A percentile compares a stretch with the other conserved stretches of the same genome.
phyloP scores from a whole-genome alignment of 2,888 invertebrate genomes.

The Diarsia mendica region DNA sequence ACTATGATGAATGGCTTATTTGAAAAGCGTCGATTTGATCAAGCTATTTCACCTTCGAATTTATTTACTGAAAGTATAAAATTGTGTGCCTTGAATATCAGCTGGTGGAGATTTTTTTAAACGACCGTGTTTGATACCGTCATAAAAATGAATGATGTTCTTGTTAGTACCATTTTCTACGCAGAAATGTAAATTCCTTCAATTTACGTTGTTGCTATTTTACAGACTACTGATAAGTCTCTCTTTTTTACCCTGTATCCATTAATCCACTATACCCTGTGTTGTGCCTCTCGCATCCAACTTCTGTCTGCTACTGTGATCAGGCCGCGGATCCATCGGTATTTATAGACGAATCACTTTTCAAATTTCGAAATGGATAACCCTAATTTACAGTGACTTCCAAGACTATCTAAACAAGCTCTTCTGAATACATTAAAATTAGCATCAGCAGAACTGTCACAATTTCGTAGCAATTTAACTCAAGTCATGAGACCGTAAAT shows the following conservation, averaged over 20 bases:
- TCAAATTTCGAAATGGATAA: not conserved
- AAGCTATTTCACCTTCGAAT: constrained; percentile 15
- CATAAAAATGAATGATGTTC: not conserved
- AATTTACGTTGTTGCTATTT: no score
- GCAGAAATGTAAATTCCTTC: not conserved
- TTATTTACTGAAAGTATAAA: constrained; percentile 13
- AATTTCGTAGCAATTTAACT: not conserved
- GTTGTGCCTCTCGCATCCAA: not conserved
- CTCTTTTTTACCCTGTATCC: not conserved
- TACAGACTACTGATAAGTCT: not conserved
- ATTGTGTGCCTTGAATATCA: constrained; percentile 1
- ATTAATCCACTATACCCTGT: not conserved
- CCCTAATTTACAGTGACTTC: not conserved
- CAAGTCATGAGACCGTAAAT: constrained; percentile 1
- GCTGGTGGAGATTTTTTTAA: constrained; percentile 7
- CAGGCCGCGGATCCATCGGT: not conserved
- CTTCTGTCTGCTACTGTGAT: not conserved
- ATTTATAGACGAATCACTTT: not conserved
- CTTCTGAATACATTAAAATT: not conserved
- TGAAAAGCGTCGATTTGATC: constrained; percentile 20
- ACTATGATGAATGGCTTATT: constrained; percentile 30
- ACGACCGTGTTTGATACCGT: not conserved
- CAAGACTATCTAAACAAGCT: not conserved
- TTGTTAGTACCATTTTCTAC: not conserved
- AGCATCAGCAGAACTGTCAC: not conserved